phyloP scores from a whole-genome alignment of 2,888 invertebrate species.

The Mythimna lalbum region DNA sequence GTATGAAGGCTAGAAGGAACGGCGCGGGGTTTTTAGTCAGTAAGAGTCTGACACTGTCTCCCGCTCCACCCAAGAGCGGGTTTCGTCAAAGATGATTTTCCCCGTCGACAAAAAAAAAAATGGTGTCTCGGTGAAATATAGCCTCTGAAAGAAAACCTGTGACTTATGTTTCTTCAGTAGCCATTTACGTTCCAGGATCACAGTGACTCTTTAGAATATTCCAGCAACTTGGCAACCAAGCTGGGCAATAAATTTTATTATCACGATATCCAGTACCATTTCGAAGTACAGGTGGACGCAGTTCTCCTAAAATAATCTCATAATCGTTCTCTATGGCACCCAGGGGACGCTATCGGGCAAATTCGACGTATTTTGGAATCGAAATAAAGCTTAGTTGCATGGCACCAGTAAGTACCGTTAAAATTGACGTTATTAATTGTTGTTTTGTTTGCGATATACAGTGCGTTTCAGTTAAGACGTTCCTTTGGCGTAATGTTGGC shows the following conservation, averaged over 20 bases:
- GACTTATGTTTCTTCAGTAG: too few relatives aligned
- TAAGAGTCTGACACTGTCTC: too few relatives aligned
- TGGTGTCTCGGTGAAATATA: too few relatives aligned
- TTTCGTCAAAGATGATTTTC: too few relatives aligned
- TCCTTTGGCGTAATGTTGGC: too few relatives aligned
- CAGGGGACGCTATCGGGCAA: conserved; percentile 22
- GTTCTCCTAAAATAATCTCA: conserved; percentile 44
- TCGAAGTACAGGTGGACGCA: conserved; percentile 30
- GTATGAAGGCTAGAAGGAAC: too few relatives aligned
- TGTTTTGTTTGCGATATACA: neutral
- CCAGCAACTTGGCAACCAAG: neutral
- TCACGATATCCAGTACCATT: conserved; percentile 20
- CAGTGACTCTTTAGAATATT: neutral
- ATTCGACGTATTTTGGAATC: conserved; percentile 33
- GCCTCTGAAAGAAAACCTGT: too few relatives aligned
- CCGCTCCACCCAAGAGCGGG: too few relatives aligned
- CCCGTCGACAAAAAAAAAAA: too few relatives aligned
- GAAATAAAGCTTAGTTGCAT: conserved; percentile 33
- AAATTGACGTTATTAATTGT: conserved; percentile 2
- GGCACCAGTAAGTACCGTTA: neutral
- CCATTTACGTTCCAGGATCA: too few relatives aligned
- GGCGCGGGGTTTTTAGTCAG: too few relatives aligned
- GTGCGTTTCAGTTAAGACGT: too few relatives aligned
- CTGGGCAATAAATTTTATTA: neutral
- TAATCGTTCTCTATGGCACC: conserved; percentile 31